These are phyloP conservation scores for Eclectus roratus DNA, from an alignment of 2,113 vertebrate genomes.

Conservation along the genomic window DNA sequence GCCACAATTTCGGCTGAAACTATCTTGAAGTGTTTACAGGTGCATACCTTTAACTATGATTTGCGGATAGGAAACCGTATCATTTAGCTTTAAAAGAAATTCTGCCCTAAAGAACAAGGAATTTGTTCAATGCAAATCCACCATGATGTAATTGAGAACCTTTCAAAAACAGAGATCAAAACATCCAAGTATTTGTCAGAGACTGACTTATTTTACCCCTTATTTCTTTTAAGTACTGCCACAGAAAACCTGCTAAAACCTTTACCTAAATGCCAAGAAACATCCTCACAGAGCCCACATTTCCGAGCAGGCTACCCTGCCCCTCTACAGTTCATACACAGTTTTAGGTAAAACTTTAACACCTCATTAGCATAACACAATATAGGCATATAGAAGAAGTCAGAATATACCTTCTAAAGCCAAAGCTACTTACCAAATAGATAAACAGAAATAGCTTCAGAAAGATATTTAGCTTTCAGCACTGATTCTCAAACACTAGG, in stretches of 20 bases:
- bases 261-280: background rate
- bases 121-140: background rate
- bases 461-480: background rate
- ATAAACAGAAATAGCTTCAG: background rate
- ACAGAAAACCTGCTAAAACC: background rate
- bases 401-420: background rate
- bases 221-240: background rate
- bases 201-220: background rate
- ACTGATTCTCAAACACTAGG: background rate
- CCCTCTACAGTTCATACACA: background rate
- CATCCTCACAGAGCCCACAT: background rate
- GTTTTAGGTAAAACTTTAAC: background rate
- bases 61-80: background rate
- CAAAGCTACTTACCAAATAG: conserved; percentile 15
- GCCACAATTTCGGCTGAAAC: background rate
- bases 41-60: background rate
- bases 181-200: background rate
- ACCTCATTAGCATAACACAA: background rate
- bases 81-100: background rate
- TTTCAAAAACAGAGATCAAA: background rate
- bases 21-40: background rate
- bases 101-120: background rate
- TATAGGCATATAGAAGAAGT: background rate
- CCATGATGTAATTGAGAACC: background rate
- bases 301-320: background rate